Conservation (phyloP, 2,888 invertebrate genomes). For the Linnaemya tessellans region DNA sequence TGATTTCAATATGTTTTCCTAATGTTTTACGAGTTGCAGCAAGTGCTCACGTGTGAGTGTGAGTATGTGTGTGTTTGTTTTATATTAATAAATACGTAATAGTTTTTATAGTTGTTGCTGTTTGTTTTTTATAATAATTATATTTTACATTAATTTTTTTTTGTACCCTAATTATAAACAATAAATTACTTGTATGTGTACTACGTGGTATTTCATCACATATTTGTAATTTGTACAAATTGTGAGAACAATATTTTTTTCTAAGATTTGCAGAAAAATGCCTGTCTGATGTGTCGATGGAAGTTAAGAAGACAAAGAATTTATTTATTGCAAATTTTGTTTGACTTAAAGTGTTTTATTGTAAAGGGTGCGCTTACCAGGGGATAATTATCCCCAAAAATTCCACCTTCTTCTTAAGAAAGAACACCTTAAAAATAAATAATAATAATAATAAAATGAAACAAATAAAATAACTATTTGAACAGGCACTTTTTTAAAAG, state of each 20-base stretch:
- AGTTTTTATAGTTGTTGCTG: slow-evolving; percentile 44
- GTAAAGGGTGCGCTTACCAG: not conserved
- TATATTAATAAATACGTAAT: slow-evolving; percentile 58
- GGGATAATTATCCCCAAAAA: too few relatives aligned
- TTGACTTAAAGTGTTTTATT: not conserved
- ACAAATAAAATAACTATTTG: too few relatives aligned
- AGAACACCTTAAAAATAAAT: too few relatives aligned
- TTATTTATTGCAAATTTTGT: not conserved
- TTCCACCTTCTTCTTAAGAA: too few relatives aligned
- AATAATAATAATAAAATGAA: too few relatives aligned
- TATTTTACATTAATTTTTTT: slow-evolving; percentile 34
- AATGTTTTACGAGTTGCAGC: slow-evolving; percentile 36
- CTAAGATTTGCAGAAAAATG: slow-evolving; percentile 10
- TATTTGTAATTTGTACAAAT: slow-evolving; percentile 50
- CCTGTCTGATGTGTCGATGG: not conserved
- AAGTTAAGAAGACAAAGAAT: slow-evolving; percentile 3
- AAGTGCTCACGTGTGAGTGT: slow-evolving; percentile 6
- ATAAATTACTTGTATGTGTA: not conserved
- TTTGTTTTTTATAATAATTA: slow-evolving; percentile 44
- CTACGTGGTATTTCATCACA: slow-evolving; percentile 43
- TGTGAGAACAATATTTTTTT: slow-evolving; percentile 40
- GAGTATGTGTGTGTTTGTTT: slow-evolving; percentile 23
- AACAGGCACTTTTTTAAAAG: too few relatives aligned
- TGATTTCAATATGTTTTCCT: slow-evolving; percentile 44
- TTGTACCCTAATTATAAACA: slow-evolving; percentile 58